Evolutionary conservation across 2,888 invertebrate species (phyloP).

Genomic region (Hecatera dysodea): DNA sequence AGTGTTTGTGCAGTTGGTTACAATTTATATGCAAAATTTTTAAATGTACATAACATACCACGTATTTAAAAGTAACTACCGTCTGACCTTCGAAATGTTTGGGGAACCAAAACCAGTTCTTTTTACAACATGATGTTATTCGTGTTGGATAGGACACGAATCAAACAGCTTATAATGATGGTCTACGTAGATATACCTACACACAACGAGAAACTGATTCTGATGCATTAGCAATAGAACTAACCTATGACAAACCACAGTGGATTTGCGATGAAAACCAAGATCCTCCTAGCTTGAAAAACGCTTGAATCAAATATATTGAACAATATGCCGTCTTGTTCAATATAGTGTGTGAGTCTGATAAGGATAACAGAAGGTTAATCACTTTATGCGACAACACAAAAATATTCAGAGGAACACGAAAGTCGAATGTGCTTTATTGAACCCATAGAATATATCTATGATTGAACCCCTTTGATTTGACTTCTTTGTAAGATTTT

Average conservation of each 20-base stretch:
- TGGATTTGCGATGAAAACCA: too few relatives aligned
- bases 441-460: too few relatives aligned
- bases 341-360: too few relatives aligned
- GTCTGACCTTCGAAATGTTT: conserved; percentile 44
- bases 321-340: conserved; percentile 60
- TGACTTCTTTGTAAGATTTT: conserved; percentile 73
- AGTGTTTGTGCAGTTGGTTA: conserved; percentile 6
- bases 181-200: conserved; percentile 1
- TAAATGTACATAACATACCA: conserved; percentile 3
- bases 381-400: conserved; percentile 55
- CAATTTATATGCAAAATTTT: neutral
- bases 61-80: conserved; percentile 22
- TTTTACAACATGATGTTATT: conserved; percentile 32
- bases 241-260: neutral
- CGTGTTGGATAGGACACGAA: conserved; percentile 9
- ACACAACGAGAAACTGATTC: neutral
- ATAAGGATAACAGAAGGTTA: conserved; percentile 41
- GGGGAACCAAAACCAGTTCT: conserved; percentile 45
- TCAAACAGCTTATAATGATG: conserved; percentile 12
- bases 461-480: conserved; percentile 76
- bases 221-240: neutral
- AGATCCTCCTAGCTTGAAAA: conserved; percentile 57
- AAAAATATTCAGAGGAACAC: conserved; percentile 69
- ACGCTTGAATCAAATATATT: conserved; percentile 62
- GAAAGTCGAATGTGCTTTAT: conserved; percentile 71